These are phyloP conservation scores for Baccha elongata DNA, from an alignment of 2,888 invertebrate genomes.

Conservation along the genomic window DNA sequence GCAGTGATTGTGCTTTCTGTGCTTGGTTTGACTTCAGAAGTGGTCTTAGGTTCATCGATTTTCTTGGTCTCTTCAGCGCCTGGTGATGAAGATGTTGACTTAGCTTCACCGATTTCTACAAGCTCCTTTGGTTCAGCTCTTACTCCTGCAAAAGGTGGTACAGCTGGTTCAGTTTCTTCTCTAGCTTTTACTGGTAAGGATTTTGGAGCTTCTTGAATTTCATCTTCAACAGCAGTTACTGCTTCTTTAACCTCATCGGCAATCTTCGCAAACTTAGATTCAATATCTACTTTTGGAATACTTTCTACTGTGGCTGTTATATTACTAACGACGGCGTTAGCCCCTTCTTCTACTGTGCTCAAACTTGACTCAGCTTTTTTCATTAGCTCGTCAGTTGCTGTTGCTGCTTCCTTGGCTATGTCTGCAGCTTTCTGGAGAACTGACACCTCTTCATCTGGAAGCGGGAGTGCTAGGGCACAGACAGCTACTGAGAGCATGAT, in stretches of 20 bases:
- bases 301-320: constrained; percentile 13
- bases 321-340: constrained; percentile 22
- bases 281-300: constrained; percentile 58
- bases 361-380: constrained; percentile 74
- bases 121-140: constrained; percentile 64
- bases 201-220: constrained; percentile 75
- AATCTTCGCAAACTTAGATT: constrained; percentile 73
- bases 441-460: constrained; percentile 80
- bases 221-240: constrained; percentile 43
- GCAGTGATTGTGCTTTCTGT: constrained; percentile 24
- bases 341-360: constrained; percentile 10
- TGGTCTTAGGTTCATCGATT: constrained; percentile 32
- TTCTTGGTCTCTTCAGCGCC: constrained; percentile 38
- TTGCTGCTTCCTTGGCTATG: constrained; percentile 70
- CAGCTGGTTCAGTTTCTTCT: constrained; percentile 55
- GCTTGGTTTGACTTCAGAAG: constrained; percentile 36
- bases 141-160: constrained; percentile 60
- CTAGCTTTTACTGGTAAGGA: constrained; percentile 76
- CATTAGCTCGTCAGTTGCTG: constrained; percentile 72
- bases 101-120: constrained; percentile 53
- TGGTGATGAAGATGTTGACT: constrained; percentile 47
- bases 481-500: constrained; percentile 78
- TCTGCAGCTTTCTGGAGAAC: constrained; percentile 75
- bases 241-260: constrained; percentile 72
- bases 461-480: constrained; percentile 78